These are phyloP conservation scores for Calidris pugnax DNA, from an alignment of 2,113 vertebrate genomes.

Conservation along the genomic window DNA sequence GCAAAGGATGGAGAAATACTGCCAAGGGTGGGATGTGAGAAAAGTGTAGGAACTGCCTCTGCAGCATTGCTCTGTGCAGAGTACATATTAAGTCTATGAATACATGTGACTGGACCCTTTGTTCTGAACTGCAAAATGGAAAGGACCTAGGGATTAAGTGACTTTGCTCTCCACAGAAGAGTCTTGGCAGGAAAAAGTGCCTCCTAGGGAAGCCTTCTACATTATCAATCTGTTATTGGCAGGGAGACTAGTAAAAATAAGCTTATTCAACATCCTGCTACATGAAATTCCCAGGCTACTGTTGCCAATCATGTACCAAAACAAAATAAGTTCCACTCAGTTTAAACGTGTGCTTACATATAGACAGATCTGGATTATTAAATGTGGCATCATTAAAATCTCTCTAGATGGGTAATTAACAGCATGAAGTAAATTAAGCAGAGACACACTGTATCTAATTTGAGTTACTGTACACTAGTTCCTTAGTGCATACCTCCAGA, in stretches of 20 bases:
- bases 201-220: background rate
- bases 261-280: background rate
- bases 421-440: slow-evolving; percentile 63
- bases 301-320: background rate
- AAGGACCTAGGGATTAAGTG: background rate
- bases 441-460: slow-evolving; percentile 28
- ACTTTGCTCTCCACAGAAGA: background rate
- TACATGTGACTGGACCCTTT: background rate
- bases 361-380: slow-evolving; percentile 37
- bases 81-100: background rate
- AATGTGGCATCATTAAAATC: slow-evolving; percentile 48
- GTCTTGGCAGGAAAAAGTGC: background rate
- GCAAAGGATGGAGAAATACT: background rate
- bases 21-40: background rate
- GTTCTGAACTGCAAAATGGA: background rate
- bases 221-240: background rate
- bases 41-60: background rate
- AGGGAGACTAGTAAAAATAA: background rate
- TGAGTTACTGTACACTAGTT: slow-evolving; percentile 24
- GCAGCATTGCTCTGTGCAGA: background rate
- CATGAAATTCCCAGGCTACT: background rate
- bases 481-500: background rate
- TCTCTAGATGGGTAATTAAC: slow-evolving; percentile 61
- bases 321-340: background rate
- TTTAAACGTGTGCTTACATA: background rate